These are phyloP conservation scores for Pammene fasciana DNA, from an alignment of 2,888 invertebrate species.

Conservation along the genomic window DNA sequence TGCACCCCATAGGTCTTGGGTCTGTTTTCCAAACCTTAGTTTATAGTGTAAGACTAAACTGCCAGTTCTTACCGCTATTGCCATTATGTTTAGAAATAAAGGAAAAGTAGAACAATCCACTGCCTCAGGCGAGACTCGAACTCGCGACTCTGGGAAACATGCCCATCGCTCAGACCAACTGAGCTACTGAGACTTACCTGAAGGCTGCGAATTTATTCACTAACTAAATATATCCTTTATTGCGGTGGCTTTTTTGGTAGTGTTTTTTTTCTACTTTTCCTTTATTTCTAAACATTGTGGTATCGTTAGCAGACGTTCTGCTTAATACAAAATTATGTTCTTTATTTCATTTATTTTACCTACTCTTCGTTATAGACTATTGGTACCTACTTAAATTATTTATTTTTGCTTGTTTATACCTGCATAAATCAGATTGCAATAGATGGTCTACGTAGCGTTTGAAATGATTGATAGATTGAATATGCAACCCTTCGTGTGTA, in stretches of 20 bases:
- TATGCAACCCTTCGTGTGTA: conserved; percentile 20
- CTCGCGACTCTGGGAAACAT: too few species aligned
- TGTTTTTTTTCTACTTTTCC: too few species aligned
- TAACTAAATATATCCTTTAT: too few species aligned
- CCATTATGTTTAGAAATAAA: neutral
- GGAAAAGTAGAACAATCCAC: too few species aligned
- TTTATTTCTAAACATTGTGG: neutral
- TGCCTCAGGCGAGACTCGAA: too few species aligned
- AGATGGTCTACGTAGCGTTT: conserved; percentile 6
- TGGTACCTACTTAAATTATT: neutral
- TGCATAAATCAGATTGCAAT: conserved; percentile 13
- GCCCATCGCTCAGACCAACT: too few species aligned
- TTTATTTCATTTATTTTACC: too few species aligned
- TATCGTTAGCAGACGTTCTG: too few species aligned
- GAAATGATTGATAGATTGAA: conserved; percentile 30
- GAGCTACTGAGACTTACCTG: too few species aligned
- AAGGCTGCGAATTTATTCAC: too few species aligned
- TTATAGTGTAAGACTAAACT: neutral
- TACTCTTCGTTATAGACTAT: neutral
- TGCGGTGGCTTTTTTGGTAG: too few species aligned
- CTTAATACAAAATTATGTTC: too few species aligned
- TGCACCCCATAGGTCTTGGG: conserved; percentile 75
- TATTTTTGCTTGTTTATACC: conserved; percentile 1
- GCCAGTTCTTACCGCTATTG: neutral
- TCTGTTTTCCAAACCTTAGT: conserved; percentile 56